Conservation (phyloP, 2,113 vertebrate genomes). For the Emydura subglobosa region DNA sequence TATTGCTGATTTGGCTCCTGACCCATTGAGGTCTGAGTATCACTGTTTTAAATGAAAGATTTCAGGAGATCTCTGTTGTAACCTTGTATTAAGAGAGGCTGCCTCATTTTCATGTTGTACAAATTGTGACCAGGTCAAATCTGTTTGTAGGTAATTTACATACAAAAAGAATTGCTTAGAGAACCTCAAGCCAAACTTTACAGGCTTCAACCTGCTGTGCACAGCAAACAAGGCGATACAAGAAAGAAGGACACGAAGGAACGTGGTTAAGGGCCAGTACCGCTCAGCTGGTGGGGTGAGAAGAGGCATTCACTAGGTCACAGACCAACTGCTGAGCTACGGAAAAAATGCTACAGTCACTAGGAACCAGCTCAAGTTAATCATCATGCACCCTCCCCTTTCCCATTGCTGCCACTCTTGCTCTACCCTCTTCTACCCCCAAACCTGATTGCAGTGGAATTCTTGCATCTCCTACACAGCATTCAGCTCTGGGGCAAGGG, state of each 20-base stretch:
- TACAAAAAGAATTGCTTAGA: neutral
- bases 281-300: neutral
- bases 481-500: neutral
- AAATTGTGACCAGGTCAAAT: neutral
- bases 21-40: neutral
- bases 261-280: accelerated
- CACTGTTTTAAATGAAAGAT: neutral
- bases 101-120: neutral
- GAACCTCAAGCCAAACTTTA: neutral
- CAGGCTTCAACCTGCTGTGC: accelerated
- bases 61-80: neutral
- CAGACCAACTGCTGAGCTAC: neutral
- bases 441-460: slow-evolving; percentile 47
- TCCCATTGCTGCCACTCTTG: neutral
- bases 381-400: neutral
- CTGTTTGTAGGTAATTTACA: accelerated
- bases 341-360: neutral
- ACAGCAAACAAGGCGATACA: neutral
- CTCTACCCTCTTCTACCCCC: neutral
- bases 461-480: slow-evolving; percentile 41
- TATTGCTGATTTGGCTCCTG: neutral
- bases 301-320: neutral
- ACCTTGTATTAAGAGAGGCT: neutral
- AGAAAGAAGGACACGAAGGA: neutral
- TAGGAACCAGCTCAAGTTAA: neutral